Evolutionary conservation across 1,140 invertebrate species (phyloP).

Genomic region (Heliconius nattereri): DNA sequence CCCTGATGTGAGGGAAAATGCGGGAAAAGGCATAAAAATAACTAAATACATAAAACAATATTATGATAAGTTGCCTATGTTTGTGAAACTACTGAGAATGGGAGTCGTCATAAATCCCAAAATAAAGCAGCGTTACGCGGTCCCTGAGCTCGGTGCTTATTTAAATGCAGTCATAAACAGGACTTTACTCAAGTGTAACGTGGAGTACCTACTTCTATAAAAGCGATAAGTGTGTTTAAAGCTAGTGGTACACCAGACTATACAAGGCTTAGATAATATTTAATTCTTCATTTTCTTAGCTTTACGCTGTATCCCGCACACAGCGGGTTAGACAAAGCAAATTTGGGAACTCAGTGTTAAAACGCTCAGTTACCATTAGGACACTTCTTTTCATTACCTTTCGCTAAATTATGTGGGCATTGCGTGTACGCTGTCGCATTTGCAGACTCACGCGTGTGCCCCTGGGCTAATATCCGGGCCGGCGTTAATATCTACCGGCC

Average conservation of each 20-base stretch:
- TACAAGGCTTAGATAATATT: not conserved
- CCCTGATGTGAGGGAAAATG: too few species aligned
- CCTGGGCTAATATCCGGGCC: too few species aligned
- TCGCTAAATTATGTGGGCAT: too few species aligned
- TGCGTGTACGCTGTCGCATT: too few species aligned
- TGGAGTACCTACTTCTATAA: slow-evolving; percentile 12
- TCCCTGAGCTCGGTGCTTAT: slow-evolving; percentile 21
- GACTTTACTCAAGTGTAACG: slow-evolving; percentile 25
- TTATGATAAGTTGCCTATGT: slow-evolving; percentile 9
- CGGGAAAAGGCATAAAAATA: too few species aligned
- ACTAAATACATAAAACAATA: not conserved
- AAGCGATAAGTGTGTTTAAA: slow-evolving; percentile 17
- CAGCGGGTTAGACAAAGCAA: too few species aligned
- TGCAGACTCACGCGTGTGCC: too few species aligned
- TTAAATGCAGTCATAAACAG: slow-evolving; percentile 26
- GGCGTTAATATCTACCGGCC: too few species aligned
- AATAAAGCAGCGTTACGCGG: slow-evolving; percentile 23
- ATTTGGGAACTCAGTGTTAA: too few species aligned
- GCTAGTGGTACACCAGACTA: not conserved
- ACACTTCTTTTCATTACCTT: too few species aligned
- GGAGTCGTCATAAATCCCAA: slow-evolving; percentile 28
- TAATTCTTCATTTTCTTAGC: not conserved
- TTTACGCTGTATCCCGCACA: too few species aligned
- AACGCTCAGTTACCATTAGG: too few species aligned
- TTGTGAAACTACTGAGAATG: slow-evolving; percentile 19